phyloP scores from a whole-genome alignment of 2,888 invertebrate species.

The Andrena minutula region DNA sequence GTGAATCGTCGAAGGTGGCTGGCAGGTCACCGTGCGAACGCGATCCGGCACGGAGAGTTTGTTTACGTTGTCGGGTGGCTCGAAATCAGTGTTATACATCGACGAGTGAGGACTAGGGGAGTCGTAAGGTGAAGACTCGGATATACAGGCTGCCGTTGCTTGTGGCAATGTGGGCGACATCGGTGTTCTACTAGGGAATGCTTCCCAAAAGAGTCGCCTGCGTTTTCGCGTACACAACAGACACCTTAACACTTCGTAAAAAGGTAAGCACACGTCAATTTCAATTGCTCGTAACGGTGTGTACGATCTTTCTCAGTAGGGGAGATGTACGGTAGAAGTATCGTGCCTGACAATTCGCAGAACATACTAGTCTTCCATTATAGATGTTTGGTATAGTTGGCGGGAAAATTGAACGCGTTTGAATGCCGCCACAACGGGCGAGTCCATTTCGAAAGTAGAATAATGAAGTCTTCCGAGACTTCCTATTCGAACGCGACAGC shows the following conservation, averaged over 20 bases:
- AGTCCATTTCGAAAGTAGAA: background rate
- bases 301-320: background rate
- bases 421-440: slow-evolving; percentile 30
- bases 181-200: slow-evolving; percentile 20
- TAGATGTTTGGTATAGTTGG: slow-evolving; percentile 38
- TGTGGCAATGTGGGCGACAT: slow-evolving; percentile 30
- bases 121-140: background rate
- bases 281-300: background rate
- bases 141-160: slow-evolving; percentile 25
- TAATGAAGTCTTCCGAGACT: background rate
- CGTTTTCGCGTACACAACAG: background rate
- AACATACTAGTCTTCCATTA: background rate
- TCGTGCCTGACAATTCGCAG: background rate
- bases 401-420: slow-evolving; percentile 39
- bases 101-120: background rate
- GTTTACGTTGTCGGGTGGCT: slow-evolving; percentile 38
- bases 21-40: slow-evolving; percentile 9
- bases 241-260: background rate
- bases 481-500: background rate
- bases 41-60: slow-evolving; percentile 8
- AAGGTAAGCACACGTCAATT: slow-evolving; percentile 38
- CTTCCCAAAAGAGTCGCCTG: background rate
- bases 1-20: background rate
- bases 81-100: slow-evolving; percentile 12
- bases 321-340: background rate